Conservation (phyloP, 2,113 vertebrate species). For the Microcebus ravelobensis region DNA sequence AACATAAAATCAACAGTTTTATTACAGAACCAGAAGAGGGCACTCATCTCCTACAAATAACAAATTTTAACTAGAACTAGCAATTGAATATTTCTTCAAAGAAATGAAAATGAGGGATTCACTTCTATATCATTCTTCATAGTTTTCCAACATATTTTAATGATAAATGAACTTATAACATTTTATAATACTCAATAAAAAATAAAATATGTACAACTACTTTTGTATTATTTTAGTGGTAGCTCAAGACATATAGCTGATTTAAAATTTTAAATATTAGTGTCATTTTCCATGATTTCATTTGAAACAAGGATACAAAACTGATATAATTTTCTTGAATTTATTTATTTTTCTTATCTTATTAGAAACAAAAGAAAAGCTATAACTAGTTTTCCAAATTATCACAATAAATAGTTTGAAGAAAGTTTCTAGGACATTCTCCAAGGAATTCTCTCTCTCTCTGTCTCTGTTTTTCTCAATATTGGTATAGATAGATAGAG, state of each 20-base stretch:
- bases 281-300: neutral
- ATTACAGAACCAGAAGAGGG: conserved; percentile 78
- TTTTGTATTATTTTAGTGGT: neutral
- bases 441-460: neutral
- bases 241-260: neutral
- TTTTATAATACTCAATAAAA: conserved; percentile 3
- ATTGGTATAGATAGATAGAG: no score
- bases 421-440: neutral
- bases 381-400: neutral
- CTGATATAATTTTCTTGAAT: neutral
- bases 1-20: conserved; percentile 42
- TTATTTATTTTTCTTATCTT: neutral
- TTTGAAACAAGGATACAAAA: neutral
- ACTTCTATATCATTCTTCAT: neutral
- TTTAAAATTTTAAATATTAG: neutral
- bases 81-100: neutral
- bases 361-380: neutral
- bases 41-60: conserved; percentile 4
- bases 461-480: neutral
- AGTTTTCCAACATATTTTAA: neutral
- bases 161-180: neutral
- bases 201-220: neutral
- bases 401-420: neutral
- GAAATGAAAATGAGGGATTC: neutral
- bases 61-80: neutral